These are phyloP conservation scores for Mongoloraphidia duomilia DNA, from an alignment of 2,888 invertebrate species.

Conservation along the genomic window DNA sequence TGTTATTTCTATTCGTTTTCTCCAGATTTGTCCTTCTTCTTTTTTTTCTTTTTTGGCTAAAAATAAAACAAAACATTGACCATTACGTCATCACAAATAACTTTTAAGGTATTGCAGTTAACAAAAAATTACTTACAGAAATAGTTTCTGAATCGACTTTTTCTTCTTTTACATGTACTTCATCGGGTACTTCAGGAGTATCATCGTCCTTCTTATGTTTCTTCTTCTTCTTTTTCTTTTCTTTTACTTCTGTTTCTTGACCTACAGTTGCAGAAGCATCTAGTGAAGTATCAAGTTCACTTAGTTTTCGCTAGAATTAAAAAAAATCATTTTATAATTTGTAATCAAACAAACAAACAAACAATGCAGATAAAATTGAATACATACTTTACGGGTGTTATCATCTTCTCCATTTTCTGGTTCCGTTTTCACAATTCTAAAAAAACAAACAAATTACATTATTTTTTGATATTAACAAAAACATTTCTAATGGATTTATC, in stretches of 20 bases:
- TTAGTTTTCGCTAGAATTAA: conserved; percentile 31
- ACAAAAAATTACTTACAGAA: background rate
- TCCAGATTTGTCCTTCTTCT: too few relatives aligned
- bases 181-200: conserved; percentile 26
- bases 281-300: conserved; percentile 18
- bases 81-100: too few relatives aligned
- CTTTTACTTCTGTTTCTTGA: conserved; percentile 38
- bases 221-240: conserved; percentile 51
- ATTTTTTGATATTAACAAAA: background rate
- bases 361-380: conserved; percentile 5
- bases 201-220: conserved; percentile 31
- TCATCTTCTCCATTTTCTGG: conserved; percentile 20
- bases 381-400: conserved; percentile 15
- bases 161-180: conserved; percentile 28
- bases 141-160: conserved; percentile 26
- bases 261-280: conserved; percentile 20
- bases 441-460: conserved; percentile 8
- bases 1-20: too few relatives aligned
- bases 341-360: background rate
- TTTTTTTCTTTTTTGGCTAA: too few relatives aligned
- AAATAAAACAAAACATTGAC: too few relatives aligned
- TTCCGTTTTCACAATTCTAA: conserved; percentile 9
- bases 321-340: conserved; percentile 1
- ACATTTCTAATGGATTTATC: background rate
- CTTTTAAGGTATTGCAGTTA: too few relatives aligned